Percentiles rank a stretch among this genome's conserved stretches.
phyloP scores from a whole-genome alignment of 2,888 invertebrate genomes.

The Julus scandinavius region DNA sequence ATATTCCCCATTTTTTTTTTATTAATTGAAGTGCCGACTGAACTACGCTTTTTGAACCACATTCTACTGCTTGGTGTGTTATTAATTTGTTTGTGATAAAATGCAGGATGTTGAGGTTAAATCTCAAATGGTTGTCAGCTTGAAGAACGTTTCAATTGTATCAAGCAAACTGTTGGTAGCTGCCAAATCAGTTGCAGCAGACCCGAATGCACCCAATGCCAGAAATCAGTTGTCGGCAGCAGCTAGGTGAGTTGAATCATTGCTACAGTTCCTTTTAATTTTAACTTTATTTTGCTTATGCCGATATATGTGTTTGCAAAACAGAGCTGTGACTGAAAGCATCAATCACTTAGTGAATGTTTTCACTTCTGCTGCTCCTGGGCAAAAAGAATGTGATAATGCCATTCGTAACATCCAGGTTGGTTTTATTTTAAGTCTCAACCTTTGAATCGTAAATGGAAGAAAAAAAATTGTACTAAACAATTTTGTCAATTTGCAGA shows the following conservation, averaged over 20 bases:
- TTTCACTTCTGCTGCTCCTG: constrained; percentile 89
- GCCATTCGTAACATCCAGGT: constrained; percentile 89
- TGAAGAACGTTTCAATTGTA: constrained; percentile 87
- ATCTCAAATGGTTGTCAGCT: constrained; percentile 83
- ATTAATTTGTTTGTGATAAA: neutral
- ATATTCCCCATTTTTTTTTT: constrained; percentile 39
- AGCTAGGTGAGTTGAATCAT: constrained; percentile 70
- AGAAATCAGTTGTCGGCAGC: constrained; percentile 89
- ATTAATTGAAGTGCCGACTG: constrained; percentile 33
- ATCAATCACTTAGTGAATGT: constrained; percentile 90
- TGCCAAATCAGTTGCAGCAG: constrained; percentile 89
- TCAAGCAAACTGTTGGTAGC: constrained; percentile 87
- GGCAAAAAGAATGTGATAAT: constrained; percentile 96
- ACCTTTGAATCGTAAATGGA: neutral
- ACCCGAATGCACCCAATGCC: constrained; percentile 88
- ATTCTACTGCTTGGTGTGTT: neutral
- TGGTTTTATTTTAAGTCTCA: constrained; percentile 25
- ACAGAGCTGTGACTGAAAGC: constrained; percentile 86
- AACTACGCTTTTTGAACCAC: neutral
- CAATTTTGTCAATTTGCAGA: constrained; percentile 64
- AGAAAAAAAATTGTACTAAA: neutral
- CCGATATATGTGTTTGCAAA: neutral
- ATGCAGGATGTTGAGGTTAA: constrained; percentile 77
- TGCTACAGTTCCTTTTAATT: neutral
- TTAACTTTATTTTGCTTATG: neutral